Evolutionary conservation across 2,888 invertebrate genomes (phyloP).

Genomic region (Tuta absoluta): DNA sequence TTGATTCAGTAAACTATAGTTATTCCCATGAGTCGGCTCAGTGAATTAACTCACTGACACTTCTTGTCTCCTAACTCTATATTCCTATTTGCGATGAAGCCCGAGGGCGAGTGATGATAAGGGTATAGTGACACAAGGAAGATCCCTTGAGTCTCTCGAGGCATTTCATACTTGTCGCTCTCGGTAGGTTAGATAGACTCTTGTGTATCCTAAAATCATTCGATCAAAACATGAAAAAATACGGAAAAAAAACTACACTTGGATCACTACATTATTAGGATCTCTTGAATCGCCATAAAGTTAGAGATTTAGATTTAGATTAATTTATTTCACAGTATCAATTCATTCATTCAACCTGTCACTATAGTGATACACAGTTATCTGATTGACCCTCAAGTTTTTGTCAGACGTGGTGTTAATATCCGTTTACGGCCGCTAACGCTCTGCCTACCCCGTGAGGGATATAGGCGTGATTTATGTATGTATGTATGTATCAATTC

Average conservation of each 20-base stretch:
- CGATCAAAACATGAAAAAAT: not conserved
- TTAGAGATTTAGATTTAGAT: too few species aligned
- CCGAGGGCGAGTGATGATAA: conserved; percentile 20
- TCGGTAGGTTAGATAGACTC: not conserved
- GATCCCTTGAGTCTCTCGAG: not conserved
- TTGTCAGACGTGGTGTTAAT: too few species aligned
- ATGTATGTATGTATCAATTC: too few species aligned
- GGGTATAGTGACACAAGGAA: conserved; percentile 14
- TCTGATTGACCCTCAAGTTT: too few species aligned
- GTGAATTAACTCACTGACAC: not conserved
- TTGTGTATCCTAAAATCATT: not conserved
- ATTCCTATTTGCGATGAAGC: conserved; percentile 18
- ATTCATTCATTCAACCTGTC: too few species aligned
- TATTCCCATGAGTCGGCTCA: not conserved
- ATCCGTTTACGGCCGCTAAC: too few species aligned
- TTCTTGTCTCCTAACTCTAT: conserved; percentile 9
- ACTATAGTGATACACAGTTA: too few species aligned
- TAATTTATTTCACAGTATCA: too few species aligned
- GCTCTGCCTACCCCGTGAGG: too few species aligned
- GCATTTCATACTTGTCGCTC: conserved; percentile 6
- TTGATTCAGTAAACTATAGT: not conserved
- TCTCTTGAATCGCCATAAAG: too few species aligned
- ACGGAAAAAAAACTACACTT: not conserved
- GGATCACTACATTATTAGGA: too few species aligned
- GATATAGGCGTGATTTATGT: too few species aligned